Evolutionary conservation across 2,113 vertebrate genomes (phyloP).

Genomic region (Nyctibius bracteatus): DNA sequence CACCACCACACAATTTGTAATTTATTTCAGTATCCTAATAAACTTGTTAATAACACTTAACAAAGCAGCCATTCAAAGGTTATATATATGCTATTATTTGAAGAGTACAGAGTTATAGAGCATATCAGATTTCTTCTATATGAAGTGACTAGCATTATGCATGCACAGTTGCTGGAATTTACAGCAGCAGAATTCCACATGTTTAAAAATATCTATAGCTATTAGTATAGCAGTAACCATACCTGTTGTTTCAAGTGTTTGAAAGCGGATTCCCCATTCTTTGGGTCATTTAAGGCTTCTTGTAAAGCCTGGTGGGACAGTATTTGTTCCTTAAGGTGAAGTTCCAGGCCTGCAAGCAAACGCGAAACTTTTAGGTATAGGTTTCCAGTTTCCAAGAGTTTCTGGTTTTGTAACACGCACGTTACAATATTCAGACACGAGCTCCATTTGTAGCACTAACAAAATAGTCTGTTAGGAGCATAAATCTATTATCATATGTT

Average conservation of each 20-base stretch:
- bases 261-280: slow-evolving; percentile 87
- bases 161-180: background rate
- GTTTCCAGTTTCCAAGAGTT: background rate
- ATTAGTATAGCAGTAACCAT: background rate
- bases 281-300: slow-evolving; percentile 84
- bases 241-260: slow-evolving; percentile 98
- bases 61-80: background rate
- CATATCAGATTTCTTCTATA: background rate
- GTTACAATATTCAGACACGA: background rate
- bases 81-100: background rate
- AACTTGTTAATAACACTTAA: background rate
- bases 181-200: background rate
- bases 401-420: background rate
- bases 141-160: background rate
- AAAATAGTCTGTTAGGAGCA: background rate
- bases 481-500: background rate
- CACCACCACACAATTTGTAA: background rate
- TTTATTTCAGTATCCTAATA: background rate
- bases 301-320: slow-evolving; percentile 82
- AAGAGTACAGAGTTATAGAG: background rate
- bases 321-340: slow-evolving; percentile 69
- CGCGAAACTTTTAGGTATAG: background rate
- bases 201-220: background rate
- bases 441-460: background rate
- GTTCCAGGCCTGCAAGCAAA: slow-evolving; percentile 73